Percentiles rank a stretch among this genome's conserved stretches.
These are phyloP conservation scores for Grammomys surdaster DNA, from an alignment of 2,113 vertebrate species.

Conservation along the genomic window DNA sequence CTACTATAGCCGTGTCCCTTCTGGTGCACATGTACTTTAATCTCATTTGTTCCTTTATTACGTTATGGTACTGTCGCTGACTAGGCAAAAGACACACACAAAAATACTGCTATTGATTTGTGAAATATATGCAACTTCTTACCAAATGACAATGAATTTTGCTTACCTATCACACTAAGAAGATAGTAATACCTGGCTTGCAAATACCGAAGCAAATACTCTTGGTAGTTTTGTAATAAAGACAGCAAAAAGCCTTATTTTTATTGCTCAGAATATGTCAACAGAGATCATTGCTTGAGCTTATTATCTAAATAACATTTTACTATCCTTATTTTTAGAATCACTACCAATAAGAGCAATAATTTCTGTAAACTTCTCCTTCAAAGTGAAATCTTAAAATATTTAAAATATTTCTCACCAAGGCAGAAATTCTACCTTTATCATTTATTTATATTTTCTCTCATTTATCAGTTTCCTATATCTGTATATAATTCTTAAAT, in stretches of 20 bases:
- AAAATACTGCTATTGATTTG: neutral
- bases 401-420: neutral
- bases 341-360: neutral
- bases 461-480: neutral
- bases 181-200: neutral
- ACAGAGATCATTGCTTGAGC: slow-evolving; percentile 10
- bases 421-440: neutral
- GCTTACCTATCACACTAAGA: slow-evolving; percentile 16
- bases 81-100: neutral
- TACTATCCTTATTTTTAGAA: slow-evolving; percentile 24
- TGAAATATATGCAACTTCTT: neutral
- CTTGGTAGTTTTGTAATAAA: neutral
- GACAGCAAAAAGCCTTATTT: neutral
- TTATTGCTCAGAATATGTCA: slow-evolving; percentile 15
- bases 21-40: neutral
- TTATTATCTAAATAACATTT: neutral
- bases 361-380: slow-evolving; percentile 5
- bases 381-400: neutral
- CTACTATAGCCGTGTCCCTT: neutral
- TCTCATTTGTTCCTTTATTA: neutral
- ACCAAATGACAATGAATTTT: slow-evolving; percentile 13
- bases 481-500: neutral
- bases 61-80: neutral
- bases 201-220: slow-evolving; percentile 27
- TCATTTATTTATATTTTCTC: neutral